Evolutionary conservation across 2,888 invertebrate species (phyloP), one percentile per base, ranked within the genome.

Genomic region (Heteromyza rotundicornis): DNA sequence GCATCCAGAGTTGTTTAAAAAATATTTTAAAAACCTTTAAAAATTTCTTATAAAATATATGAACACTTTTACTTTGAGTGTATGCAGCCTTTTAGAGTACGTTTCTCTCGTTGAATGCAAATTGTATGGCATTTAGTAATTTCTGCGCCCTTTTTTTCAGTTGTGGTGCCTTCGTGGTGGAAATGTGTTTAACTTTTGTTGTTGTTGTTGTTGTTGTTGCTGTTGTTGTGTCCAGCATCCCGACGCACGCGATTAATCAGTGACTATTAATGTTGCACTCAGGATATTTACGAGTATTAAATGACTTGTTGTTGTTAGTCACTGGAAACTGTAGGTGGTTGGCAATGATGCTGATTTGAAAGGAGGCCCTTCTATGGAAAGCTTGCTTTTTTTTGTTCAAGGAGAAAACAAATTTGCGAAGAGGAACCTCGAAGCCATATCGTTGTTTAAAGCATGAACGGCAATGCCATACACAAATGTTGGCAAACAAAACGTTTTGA

Each of bases 211-310:
- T 17, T 51, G 36, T 14, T 16, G 8, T 7, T 40, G 40, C 27
- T 23, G 24, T 19, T 53, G 53, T 16, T 32, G 53, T 53, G 53
- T 53, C 35, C 53, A 53, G 32, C 32, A 53, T 32, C 23, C 24
- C 72, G 73, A 73, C 71, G 68, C 64, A 36, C 70, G 67, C 79
- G 80, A 81, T 80, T 81, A 82, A 82, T 82, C 81, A 81, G 78
- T 78, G 79, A 73, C 80, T 81, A 80, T 81, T 81, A 81, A 79
- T 71, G 75, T 74, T 72, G 75, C 80, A 78, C 75, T 79, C 70
- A 73, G 74, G 70, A 80, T 79, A 80, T 80, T 79, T 79, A 79
- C 77, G 77, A 78, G 66, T 72, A 72, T 73, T 77, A 79, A 80
- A 79, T 78, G 77, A 78, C 68, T 71, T 63, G 64, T 65, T 63